A percentile compares a stretch with the other conserved stretches of the same genome.
These are phyloP conservation scores for Athalia cordata DNA, from an alignment of 2,888 invertebrate species.

Conservation along the genomic window DNA sequence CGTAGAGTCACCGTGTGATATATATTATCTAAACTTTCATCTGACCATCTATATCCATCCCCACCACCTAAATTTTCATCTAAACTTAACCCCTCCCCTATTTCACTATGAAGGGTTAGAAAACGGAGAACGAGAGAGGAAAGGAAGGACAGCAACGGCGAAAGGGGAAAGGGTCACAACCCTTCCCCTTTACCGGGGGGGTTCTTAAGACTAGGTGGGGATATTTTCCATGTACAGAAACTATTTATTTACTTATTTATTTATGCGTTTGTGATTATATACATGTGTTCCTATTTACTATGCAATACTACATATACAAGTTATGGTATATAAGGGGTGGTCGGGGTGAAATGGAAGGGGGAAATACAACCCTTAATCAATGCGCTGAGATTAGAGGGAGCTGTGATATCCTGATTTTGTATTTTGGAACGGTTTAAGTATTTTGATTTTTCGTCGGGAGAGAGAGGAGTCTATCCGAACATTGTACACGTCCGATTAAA, in stretches of 20 bases:
- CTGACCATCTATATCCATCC: conserved; percentile 71
- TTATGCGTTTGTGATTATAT: too few species aligned
- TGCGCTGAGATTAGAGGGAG: conserved; percentile 54
- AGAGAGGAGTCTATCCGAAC: too few species aligned
- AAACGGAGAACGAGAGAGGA: conserved; percentile 52
- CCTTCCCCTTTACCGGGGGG: too few species aligned
- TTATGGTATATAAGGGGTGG: too few species aligned
- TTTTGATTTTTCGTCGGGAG: neutral
- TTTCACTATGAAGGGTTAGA: conserved; percentile 66
- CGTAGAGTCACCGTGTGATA: conserved; percentile 63
- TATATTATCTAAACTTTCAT: conserved; percentile 72
- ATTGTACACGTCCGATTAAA: too few species aligned
- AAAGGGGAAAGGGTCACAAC: conserved; percentile 53
- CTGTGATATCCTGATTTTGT: neutral
- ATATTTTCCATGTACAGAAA: neutral
- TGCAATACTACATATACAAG: too few species aligned
- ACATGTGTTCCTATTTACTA: too few species aligned
- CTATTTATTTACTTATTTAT: too few species aligned
- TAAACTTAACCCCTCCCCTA: conserved; percentile 54
- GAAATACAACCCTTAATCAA: conserved; percentile 67
- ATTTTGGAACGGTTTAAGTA: neutral
- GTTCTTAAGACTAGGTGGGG: conserved; percentile 26
- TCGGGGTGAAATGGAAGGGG: conserved; percentile 30
- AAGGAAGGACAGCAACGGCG: conserved; percentile 48
- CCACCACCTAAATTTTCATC: conserved; percentile 55